Conservation (phyloP, 1,140 invertebrate genomes). For the Drosophila tsacasi region DNA sequence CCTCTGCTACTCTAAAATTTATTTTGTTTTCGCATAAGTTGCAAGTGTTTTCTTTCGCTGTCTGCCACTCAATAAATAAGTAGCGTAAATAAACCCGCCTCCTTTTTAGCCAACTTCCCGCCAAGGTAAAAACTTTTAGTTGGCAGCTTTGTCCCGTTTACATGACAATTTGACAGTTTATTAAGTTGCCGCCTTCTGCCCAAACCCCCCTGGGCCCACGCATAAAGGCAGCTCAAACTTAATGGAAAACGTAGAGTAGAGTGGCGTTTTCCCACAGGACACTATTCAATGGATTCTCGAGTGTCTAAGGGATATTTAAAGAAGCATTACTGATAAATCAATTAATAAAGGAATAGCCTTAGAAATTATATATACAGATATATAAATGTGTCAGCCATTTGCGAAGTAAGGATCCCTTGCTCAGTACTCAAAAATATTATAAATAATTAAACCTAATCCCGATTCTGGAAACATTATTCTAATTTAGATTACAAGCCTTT, state of each 20-base stretch:
- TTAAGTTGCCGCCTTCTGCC: constrained; percentile 32
- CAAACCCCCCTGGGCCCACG: not conserved
- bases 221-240: not conserved
- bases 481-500: too few species aligned
- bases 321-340: constrained; percentile 10
- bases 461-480: too few species aligned
- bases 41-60: constrained; percentile 30
- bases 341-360: not conserved
- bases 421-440: too few species aligned
- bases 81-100: constrained; percentile 66
- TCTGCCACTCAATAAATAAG: constrained; percentile 75
- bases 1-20: constrained; percentile 68
- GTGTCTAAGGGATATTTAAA: constrained; percentile 1
- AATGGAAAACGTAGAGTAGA: constrained; percentile 30
- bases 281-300: constrained; percentile 23
- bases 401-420: too few species aligned
- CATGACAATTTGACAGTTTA: constrained; percentile 76
- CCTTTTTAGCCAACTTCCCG: constrained; percentile 18
- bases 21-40: constrained; percentile 79
- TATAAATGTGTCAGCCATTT: too few species aligned
- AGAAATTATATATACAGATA: too few species aligned
- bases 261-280: constrained; percentile 6
- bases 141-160: constrained; percentile 62
- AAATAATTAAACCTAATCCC: too few species aligned
- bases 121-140: constrained; percentile 56